Conservation (phyloP, 2,113 vertebrate species). For the Oreochromis tanganicae region DNA sequence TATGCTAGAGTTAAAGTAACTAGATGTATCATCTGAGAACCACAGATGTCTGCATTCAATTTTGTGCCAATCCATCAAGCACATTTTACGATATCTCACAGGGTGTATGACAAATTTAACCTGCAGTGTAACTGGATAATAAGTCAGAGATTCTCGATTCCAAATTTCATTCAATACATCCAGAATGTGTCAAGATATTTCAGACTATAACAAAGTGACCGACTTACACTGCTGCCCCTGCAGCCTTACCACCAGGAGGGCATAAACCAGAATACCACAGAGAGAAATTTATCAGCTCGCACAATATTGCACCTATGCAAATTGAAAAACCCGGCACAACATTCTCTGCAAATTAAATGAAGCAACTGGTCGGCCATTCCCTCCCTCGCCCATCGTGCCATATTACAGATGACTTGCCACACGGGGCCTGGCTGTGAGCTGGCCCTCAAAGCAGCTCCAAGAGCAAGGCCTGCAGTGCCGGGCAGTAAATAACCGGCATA, state of each 20-base stretch:
- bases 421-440: background rate
- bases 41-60: background rate
- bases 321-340: background rate
- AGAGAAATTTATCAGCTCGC: background rate
- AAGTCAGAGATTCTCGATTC: background rate
- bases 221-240: background rate
- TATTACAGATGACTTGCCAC: conserved; percentile 21
- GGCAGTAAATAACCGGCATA: conserved; percentile 67
- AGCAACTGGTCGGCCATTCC: background rate
- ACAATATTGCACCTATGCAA: background rate
- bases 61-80: background rate
- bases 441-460: conserved; percentile 8
- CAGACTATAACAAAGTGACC: background rate
- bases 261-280: background rate
- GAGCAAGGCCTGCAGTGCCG: conserved; percentile 36
- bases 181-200: background rate
- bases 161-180: background rate
- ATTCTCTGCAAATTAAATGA: background rate
- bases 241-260: background rate
- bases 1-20: background rate
- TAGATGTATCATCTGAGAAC: background rate
- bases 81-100: background rate
- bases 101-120: background rate
- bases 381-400: background rate
- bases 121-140: background rate